Evolutionary conservation across 1,140 invertebrate species (phyloP).

Genomic region (Myzus persicae): DNA sequence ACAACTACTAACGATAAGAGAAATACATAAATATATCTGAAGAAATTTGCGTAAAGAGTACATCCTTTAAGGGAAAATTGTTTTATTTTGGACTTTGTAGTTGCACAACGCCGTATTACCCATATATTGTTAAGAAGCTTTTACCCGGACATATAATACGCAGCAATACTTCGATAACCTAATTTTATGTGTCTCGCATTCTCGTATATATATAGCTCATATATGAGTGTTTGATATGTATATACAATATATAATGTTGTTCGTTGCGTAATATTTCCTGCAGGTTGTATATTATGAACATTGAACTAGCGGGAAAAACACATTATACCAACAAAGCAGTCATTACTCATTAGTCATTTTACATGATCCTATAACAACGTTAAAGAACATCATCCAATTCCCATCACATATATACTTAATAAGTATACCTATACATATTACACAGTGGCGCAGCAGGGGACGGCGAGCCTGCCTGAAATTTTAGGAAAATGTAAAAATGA

Average conservation of each 20-base stretch:
- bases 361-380: background rate
- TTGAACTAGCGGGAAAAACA: background rate
- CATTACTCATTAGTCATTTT: too few relatives aligned
- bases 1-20: background rate
- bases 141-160: background rate
- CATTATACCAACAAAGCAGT: background rate
- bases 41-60: background rate
- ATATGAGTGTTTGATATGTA: background rate
- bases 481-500: too few relatives aligned
- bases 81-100: background rate
- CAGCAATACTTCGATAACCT: background rate
- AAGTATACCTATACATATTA: background rate
- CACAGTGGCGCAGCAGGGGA: too few relatives aligned
- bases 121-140: background rate
- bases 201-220: background rate
- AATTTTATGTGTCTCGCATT: background rate
- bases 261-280: background rate
- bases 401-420: background rate
- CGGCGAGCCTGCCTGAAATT: background rate
- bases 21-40: background rate
- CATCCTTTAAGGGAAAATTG: background rate
- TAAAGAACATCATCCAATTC: background rate
- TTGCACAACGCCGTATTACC: background rate
- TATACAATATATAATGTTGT: background rate
- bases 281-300: background rate